Percentiles rank a stretch among this genome's conserved stretches.
Evolutionary conservation across 1,140 invertebrate genomes (phyloP).

Genomic region (Adoxophyes honmai): DNA sequence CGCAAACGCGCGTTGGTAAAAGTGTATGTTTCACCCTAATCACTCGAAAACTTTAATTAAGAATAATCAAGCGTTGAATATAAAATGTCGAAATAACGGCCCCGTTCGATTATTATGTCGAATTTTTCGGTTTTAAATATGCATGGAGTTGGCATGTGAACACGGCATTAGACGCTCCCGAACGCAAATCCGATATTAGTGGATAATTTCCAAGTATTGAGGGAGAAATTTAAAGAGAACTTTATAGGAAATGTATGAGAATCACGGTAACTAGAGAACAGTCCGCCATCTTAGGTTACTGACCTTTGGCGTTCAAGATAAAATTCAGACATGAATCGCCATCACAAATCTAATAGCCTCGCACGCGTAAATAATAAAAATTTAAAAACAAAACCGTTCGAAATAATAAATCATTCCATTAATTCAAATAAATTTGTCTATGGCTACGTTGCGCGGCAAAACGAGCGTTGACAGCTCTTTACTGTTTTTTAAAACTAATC

Average conservation of each 20-base stretch:
- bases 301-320: no score
- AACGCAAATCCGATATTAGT: constrained; percentile 64
- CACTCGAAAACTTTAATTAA: constrained; percentile 53
- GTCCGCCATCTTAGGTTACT: no score
- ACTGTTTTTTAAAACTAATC: no score
- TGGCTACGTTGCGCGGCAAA: no score
- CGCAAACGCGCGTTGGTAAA: constrained; percentile 18
- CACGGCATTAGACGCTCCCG: constrained; percentile 38
- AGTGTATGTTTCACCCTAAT: constrained; percentile 40
- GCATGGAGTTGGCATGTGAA: constrained; percentile 46
- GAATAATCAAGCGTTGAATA: constrained; percentile 54
- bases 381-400: no score
- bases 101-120: constrained; percentile 33
- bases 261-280: background rate
- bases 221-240: constrained; percentile 38
- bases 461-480: no score
- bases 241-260: constrained; percentile 18
- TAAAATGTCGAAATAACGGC: constrained; percentile 38
- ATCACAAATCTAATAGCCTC: no score
- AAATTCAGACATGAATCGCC: no score
- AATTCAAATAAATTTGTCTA: no score
- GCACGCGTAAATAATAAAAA: no score
- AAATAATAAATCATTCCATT: no score
- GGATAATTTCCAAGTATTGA: constrained; percentile 46
- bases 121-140: constrained; percentile 46